Percentiles rank a stretch among this genome's conserved stretches.
phyloP scores from a whole-genome alignment of 2,113 vertebrate genomes.

The Sylvia atricapilla region DNA sequence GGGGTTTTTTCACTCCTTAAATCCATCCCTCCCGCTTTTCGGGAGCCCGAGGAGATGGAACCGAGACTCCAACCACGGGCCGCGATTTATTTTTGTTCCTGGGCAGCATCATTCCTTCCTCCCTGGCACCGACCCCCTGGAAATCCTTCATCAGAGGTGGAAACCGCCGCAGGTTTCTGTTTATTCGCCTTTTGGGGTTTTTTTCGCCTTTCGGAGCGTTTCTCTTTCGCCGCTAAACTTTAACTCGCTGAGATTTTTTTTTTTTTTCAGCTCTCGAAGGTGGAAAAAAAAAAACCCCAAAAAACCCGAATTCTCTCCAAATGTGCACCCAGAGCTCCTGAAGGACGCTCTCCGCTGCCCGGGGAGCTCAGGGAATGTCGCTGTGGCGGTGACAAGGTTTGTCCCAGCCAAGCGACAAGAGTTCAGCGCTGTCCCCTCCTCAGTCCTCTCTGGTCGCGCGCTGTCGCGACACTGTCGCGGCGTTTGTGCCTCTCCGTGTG shows the following conservation, averaged over 20 bases:
- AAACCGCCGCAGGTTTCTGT: background rate
- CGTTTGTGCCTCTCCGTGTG: rapidly evolving
- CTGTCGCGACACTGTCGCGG: background rate
- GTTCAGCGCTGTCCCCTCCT: background rate
- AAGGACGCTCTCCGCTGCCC: background rate
- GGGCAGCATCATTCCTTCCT: background rate
- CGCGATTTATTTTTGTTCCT: background rate
- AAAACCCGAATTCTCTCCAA: rapidly evolving
- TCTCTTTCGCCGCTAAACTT: background rate
- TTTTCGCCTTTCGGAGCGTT: background rate
- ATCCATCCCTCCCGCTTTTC: background rate
- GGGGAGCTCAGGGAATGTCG: background rate
- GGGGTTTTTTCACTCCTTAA: background rate
- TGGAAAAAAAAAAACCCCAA: rapidly evolving
- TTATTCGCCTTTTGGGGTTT: background rate
- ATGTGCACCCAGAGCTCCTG: background rate
- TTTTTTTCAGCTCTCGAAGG: rapidly evolving
- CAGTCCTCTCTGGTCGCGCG: rapidly evolving
- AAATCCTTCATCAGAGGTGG: background rate
- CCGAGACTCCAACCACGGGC: background rate
- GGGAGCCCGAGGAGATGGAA: background rate
- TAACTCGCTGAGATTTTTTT: background rate
- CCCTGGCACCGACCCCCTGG: background rate
- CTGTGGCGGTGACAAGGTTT: background rate
- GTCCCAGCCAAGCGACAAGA: background rate